Evolutionary conservation across 2,113 vertebrate species (phyloP), one percentile per base, ranked within the genome.

Genomic region (Gymnorhina tibicen): DNA sequence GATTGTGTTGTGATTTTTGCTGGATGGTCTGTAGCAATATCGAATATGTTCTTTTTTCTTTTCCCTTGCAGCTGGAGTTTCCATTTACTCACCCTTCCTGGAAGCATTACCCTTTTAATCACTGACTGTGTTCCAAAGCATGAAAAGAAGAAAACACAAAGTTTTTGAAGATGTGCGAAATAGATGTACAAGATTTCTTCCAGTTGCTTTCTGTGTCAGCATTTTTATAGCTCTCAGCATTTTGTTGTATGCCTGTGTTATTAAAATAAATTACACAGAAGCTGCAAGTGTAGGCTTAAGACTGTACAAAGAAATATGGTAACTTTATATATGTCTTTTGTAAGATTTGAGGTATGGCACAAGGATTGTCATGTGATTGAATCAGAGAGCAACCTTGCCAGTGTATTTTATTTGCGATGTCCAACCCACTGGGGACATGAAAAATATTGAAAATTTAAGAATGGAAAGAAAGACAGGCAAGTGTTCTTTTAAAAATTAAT

Each of bases 51-150:
- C 86, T 47, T 94, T 86, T 95, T 95, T 86, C 88, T 94, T 86
- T 83, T 80, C 50, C 39, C 62, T 95, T 0, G 7, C 86, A 96
- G 92, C 72, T 95, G 92, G 68, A 93, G 59, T 96, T 97, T 97
- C 95, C 96, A 97, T 95, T 88, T 92, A 77, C 86, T 86, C 95
- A 91, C 42, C 47, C 93, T 95, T 97, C 86, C 80, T 92, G 92
- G 85, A 97, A 96, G 16, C 73, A 78, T 74, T 93, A 52, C n/a
- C 19, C 59, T 84, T 94, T 88, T 81, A 77, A 84, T 92, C 41
- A 63, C 16, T 10, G 16, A 66, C 10, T 68, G n/a, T 91, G n/a
- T 91, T 76, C 83, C 60, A 93, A 91, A 87, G 39, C 50, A 84
- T 55, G 72, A 80, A 83, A 92, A 69, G 84, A 39, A 80, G 55